phyloP scores from a whole-genome alignment of 2,888 invertebrate genomes.

The Lottia scabra region DNA sequence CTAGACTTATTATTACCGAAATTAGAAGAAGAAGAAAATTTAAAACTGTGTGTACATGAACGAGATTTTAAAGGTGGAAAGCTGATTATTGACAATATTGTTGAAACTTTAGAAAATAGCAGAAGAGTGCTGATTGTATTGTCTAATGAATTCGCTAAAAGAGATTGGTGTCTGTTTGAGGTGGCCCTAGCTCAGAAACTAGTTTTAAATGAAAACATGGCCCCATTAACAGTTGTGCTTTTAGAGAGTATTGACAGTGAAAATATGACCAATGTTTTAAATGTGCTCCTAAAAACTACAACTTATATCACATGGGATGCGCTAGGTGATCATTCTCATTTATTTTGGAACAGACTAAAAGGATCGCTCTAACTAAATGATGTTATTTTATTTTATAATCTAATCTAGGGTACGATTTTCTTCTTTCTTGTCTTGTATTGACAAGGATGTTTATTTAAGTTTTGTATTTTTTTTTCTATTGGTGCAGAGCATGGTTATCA shows the following conservation, averaged over 20 bases:
- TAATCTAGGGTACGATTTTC: too few species aligned
- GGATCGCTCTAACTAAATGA: too few species aligned
- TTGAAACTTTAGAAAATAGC: constrained; percentile 78
- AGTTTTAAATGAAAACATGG: constrained; percentile 70
- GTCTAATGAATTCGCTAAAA: constrained; percentile 76
- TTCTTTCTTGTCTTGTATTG: too few species aligned
- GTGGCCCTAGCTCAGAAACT: constrained; percentile 78
- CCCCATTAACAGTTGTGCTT: constrained; percentile 76
- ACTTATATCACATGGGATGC: constrained; percentile 78
- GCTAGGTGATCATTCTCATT: too few species aligned
- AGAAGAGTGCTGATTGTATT: constrained; percentile 76
- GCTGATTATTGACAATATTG: constrained; percentile 79
- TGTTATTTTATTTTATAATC: too few species aligned
- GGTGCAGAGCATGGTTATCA: too few species aligned
- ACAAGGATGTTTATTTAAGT: too few species aligned
- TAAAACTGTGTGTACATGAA: constrained; percentile 76
- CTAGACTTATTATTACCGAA: constrained; percentile 76
- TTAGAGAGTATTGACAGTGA: constrained; percentile 77
- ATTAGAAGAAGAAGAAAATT: constrained; percentile 72
- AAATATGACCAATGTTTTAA: constrained; percentile 76
- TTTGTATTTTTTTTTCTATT: too few species aligned
- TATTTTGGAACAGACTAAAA: too few species aligned
- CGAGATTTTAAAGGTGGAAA: constrained; percentile 80
- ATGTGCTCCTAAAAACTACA: constrained; percentile 78
- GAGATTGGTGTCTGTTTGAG: constrained; percentile 82